A percentile compares a stretch with the other conserved stretches of the same genome.
Conservation (phyloP, 1,140 invertebrate genomes). For the Drosophila busckii region DNA sequence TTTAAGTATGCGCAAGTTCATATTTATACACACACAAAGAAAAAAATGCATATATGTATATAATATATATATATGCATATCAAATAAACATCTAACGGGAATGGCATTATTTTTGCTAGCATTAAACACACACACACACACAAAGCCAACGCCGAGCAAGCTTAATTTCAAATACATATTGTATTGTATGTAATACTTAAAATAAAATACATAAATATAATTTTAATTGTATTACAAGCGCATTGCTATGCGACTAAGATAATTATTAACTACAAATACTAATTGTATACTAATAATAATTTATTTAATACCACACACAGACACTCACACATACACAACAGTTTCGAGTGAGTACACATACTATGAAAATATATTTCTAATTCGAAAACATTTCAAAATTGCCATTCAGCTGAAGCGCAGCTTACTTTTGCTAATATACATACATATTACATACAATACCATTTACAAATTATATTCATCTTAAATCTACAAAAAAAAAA, state of each 20-base stretch:
- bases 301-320: slow-evolving; percentile 21
- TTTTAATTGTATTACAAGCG: too few relatives aligned
- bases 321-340: not conserved
- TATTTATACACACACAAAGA: slow-evolving; percentile 3
- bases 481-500: not conserved
- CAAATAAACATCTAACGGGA: slow-evolving; percentile 9
- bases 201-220: slow-evolving; percentile 17
- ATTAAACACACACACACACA: too few relatives aligned
- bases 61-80: slow-evolving; percentile 6
- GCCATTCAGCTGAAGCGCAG: slow-evolving; percentile 32
- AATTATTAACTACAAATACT: slow-evolving; percentile 27
- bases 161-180: slow-evolving; percentile 1
- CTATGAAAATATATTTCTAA: slow-evolving; percentile 9
- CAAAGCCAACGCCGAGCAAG: slow-evolving; percentile 14
- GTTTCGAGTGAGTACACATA: too few relatives aligned
- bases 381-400: slow-evolving; percentile 19
- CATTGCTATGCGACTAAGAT: slow-evolving; percentile 28
- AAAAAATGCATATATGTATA: slow-evolving; percentile 1
- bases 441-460: too few relatives aligned
- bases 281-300: slow-evolving; percentile 31
- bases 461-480: too few relatives aligned
- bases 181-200: slow-evolving; percentile 13
- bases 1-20: slow-evolving; percentile 5
- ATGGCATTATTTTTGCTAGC: slow-evolving; percentile 35
- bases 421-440: slow-evolving; percentile 20